Base-by-base conservation (phyloP, 2,113 vertebrate species). In the Benitochromis conjunctus region DNA sequence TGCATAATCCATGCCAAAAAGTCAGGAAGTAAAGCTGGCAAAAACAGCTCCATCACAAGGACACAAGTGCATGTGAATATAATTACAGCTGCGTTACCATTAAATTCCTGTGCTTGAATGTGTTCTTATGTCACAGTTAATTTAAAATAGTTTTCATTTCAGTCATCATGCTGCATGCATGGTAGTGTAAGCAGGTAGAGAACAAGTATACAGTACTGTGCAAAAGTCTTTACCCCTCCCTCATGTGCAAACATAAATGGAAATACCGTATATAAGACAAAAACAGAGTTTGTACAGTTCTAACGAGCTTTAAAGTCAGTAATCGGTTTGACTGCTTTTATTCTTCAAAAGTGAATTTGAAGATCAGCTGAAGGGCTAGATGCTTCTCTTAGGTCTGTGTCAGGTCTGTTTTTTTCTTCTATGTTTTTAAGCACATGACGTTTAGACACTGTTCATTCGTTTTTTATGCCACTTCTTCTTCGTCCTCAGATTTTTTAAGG, bases 371-470 rank as follows among this genome's bases (percentile, higher is more conserved):
- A 46, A 71, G 41, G 13, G 8, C 1, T 24, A 48, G 66, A 29
- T 71, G 64, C 34, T 21, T 41, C 34, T 66, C 62, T 1, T 12
- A 46, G 38, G 64, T 43, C 64, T 16, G 38, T 38, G 34, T 21
- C 18, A 4, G 11, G 31, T 62, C 58, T 62, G 18, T 19, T 36
- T 64, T 64, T 12, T 36, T 4, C 10, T 36, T n/a, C 36, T 38
- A 0, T 66, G 38, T 66, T 57, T 12, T 66, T 38, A 38, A 66
- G 19, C 10, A 66, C 34, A 66, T 66, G 60, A 38, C 19, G 21
- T 66, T 66, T 38, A 0, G 34, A 12, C 19, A 66, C 19, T 38
- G 0, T 38, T 66, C 0, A 12, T 66, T n/a, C 19, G 5, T 13
- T 64, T 38, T 29, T 38, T n/a, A 38, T 12, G 62, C 2, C 38